These are phyloP conservation scores for Epizoanthus ramosus DNA, from an alignment of 92 coral and sea anemone species.

Conservation along the genomic window DNA sequence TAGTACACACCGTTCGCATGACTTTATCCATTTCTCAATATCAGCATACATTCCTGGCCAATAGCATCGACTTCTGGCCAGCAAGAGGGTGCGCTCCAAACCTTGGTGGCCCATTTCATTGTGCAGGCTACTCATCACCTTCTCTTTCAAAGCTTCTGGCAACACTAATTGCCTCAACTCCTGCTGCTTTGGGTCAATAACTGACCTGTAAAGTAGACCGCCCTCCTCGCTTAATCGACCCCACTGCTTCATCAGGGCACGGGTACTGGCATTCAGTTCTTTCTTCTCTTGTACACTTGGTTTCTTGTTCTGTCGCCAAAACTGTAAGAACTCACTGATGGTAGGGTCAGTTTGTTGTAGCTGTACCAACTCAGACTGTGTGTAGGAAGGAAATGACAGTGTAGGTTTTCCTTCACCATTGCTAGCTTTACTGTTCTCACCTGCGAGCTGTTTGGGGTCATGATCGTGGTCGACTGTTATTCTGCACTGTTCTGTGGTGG, in stretches of 20 bases:
- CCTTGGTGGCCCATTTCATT: slow-evolving; percentile 71
- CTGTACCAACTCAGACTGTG: slow-evolving; percentile 47
- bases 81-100: slow-evolving; percentile 51
- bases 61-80: slow-evolving; percentile 55
- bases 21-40: slow-evolving; percentile 55
- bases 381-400: slow-evolving; percentile 45
- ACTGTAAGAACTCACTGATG: slow-evolving; percentile 35
- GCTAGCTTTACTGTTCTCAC: not conserved
- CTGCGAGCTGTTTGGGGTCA: too few species aligned
- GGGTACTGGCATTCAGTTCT: slow-evolving; percentile 26
- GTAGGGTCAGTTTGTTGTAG: slow-evolving; percentile 52
- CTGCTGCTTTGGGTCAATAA: slow-evolving; percentile 50
- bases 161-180: slow-evolving; percentile 52
- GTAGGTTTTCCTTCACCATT: not conserved
- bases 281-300: slow-evolving; percentile 48
- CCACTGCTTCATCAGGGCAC: slow-evolving; percentile 61
- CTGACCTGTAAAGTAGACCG: slow-evolving; percentile 44
- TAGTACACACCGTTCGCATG: slow-evolving; percentile 51
- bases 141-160: slow-evolving; percentile 57
- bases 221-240: slow-evolving; percentile 40
- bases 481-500: too few species aligned
- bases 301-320: slow-evolving; percentile 28
- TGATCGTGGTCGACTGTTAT: too few species aligned
- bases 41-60: slow-evolving; percentile 64
- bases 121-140: slow-evolving; percentile 53